Conservation (phyloP, 2,888 invertebrate species). For the Gisinianus flammeolus region DNA sequence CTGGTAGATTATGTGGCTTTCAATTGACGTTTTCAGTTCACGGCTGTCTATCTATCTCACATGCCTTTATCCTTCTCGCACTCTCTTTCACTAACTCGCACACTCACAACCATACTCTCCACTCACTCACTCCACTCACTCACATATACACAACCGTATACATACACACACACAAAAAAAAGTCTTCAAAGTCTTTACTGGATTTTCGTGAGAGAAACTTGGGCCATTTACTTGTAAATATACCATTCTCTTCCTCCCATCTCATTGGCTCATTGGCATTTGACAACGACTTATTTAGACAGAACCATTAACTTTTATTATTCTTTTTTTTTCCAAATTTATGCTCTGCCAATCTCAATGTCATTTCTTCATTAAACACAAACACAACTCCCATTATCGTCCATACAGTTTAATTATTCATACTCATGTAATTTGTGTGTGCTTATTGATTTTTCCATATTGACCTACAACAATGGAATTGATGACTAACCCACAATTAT, state of each 20-base stretch:
- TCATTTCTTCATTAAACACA: no score
- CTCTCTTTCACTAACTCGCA: background rate
- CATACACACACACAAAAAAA: background rate
- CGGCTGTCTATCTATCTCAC: conserved; percentile 31
- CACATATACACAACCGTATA: background rate
- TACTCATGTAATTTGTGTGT: no score
- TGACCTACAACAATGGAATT: no score
- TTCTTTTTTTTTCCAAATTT: no score
- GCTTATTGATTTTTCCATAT: no score
- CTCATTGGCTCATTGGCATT: conserved; percentile 11
- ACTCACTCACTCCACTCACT: conserved; percentile 2
- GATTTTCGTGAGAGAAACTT: conserved; percentile 3
- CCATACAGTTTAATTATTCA: no score
- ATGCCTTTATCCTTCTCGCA: conserved; percentile 15
- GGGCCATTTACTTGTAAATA: conserved; percentile 24
- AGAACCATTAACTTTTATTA: no score
- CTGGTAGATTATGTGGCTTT: conserved; percentile 38
- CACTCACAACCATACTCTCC: background rate
- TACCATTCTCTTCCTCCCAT: conserved; percentile 7
- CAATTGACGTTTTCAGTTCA: conserved; percentile 37
- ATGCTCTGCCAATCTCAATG: no score
- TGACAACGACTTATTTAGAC: no score
- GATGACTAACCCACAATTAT: no score
- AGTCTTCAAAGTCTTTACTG: no score
- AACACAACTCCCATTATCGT: no score